Percentiles rank a stretch among this genome's conserved stretches.
Evolutionary conservation across 2,113 vertebrate species (phyloP).

Genomic region (Ceyx cyanopectus): DNA sequence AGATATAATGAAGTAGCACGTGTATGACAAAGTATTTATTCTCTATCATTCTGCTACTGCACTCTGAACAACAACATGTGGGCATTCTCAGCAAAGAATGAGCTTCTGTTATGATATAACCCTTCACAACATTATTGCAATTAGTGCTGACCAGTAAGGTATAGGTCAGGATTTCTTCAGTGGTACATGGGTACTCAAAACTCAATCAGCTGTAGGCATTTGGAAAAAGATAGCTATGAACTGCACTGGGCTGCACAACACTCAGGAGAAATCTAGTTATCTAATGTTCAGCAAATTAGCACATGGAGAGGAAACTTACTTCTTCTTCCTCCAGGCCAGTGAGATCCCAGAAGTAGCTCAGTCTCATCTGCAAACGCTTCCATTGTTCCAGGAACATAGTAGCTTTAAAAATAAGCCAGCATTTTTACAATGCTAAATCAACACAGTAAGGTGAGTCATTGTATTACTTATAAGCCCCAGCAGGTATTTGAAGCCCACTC

Average conservation of each 20-base stretch:
- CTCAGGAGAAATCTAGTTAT: background rate
- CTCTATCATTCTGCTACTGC: background rate
- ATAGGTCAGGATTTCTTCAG: background rate
- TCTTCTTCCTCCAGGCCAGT: slow-evolving; percentile 95
- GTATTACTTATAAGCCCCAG: background rate
- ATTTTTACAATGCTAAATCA: background rate
- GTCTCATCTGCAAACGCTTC: slow-evolving; percentile 93
- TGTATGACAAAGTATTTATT: background rate
- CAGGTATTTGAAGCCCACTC: background rate
- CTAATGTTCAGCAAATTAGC: background rate
- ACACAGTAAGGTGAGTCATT: background rate
- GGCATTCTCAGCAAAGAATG: background rate
- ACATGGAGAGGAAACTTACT: slow-evolving; percentile 75
- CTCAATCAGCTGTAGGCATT: background rate
- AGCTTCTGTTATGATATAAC: background rate
- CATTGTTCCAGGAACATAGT: slow-evolving; percentile 97
- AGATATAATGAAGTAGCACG: background rate
- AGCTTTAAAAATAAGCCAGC: slow-evolving; percentile 73
- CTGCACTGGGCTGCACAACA: background rate
- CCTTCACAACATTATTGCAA: background rate
- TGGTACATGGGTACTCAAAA: background rate
- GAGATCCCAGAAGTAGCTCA: slow-evolving; percentile 94
- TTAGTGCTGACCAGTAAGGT: background rate
- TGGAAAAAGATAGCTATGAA: background rate
- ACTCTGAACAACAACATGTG: background rate